Conservation (phyloP, 2,113 vertebrate species). For the Lipophrys pholis region DNA sequence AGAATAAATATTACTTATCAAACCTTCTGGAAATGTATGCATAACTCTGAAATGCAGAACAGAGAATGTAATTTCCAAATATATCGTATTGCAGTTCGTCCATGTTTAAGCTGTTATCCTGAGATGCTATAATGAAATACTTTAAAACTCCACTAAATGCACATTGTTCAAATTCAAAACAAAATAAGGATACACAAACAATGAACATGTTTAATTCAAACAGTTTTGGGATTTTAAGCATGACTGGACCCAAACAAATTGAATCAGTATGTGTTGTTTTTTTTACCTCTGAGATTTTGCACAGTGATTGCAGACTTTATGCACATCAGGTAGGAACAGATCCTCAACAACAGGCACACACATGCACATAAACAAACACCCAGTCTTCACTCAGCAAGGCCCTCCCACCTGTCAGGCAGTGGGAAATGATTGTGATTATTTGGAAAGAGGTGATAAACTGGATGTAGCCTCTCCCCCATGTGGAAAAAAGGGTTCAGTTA, state of each 20-base stretch:
- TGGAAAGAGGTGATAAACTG: slow-evolving; percentile 45
- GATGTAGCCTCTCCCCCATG: slow-evolving; percentile 73
- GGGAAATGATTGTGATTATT: slow-evolving; percentile 50
- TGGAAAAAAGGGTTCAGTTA: slow-evolving; percentile 60
- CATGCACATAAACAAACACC: not conserved
- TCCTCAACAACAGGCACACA: not conserved
- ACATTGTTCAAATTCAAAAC: not conserved
- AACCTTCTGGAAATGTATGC: not conserved
- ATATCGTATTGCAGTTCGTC: not conserved
- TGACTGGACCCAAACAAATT: not conserved
- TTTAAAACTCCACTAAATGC: not conserved
- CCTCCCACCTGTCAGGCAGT: slow-evolving; percentile 28
- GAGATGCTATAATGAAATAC: not conserved
- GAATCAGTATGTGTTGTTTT: too few relatives aligned
- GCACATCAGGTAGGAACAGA: too few relatives aligned
- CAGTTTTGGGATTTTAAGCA: not conserved
- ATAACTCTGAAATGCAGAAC: not conserved
- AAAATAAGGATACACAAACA: not conserved
- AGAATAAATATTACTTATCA: too few relatives aligned
- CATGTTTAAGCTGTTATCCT: not conserved
- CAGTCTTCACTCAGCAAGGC: not conserved
- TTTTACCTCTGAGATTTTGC: not conserved
- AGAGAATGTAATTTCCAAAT: not conserved
- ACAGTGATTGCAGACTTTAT: not conserved
- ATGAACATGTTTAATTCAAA: not conserved